phyloP scores from a whole-genome alignment of 2,888 invertebrate species.

The Pandemis corylana region DNA sequence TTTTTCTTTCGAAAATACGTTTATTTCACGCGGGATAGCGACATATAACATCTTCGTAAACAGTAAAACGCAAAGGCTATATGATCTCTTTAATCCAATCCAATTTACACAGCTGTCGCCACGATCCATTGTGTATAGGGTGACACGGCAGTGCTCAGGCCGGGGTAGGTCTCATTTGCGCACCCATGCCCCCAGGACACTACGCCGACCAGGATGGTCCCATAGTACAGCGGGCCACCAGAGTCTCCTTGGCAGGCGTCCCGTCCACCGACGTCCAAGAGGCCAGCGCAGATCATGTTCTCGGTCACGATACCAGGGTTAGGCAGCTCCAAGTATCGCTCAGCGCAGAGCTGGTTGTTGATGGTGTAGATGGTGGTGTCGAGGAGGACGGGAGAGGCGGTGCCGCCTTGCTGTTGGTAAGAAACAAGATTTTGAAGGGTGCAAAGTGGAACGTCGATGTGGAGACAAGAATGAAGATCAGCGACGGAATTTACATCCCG shows the following conservation, averaged over 20 bases:
- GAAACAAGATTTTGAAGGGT: too few relatives aligned
- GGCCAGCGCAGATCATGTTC: slow-evolving; percentile 70
- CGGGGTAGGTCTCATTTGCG: slow-evolving; percentile 68
- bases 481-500: too few relatives aligned
- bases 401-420: slow-evolving; percentile 51
- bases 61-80: too few relatives aligned
- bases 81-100: too few relatives aligned
- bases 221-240: slow-evolving; percentile 72
- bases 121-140: slow-evolving; percentile 61
- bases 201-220: slow-evolving; percentile 67
- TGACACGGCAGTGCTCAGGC: slow-evolving; percentile 73
- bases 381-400: slow-evolving; percentile 49
- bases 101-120: slow-evolving; percentile 42
- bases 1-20: too few relatives aligned
- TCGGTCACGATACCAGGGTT: slow-evolving; percentile 52
- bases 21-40: too few relatives aligned
- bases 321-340: slow-evolving; percentile 51
- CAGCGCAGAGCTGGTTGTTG: slow-evolving; percentile 55
- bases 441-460: too few relatives aligned
- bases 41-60: too few relatives aligned
- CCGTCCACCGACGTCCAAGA: slow-evolving; percentile 51
- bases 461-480: too few relatives aligned
- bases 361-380: slow-evolving; percentile 63
- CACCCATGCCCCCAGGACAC: slow-evolving; percentile 79
- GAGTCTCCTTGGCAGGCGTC: slow-evolving; percentile 67